These are phyloP conservation scores for Mystacides longicornis DNA, from an alignment of 2,888 invertebrate genomes.

Conservation along the genomic window DNA sequence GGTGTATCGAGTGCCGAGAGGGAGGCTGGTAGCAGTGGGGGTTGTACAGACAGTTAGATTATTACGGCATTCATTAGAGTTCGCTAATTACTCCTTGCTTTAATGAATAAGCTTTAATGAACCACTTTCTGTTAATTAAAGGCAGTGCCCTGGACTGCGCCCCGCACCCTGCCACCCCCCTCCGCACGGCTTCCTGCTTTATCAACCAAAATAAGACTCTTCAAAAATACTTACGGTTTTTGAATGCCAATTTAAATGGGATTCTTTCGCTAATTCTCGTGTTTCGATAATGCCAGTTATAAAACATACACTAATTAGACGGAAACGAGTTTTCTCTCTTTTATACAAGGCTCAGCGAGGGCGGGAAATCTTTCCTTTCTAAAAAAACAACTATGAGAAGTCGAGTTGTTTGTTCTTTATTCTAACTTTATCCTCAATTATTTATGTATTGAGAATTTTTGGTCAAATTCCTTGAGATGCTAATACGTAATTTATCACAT, in stretches of 20 bases:
- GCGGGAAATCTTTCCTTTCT: too few species aligned
- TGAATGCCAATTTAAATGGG: constrained; percentile 2
- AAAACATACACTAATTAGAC: not conserved
- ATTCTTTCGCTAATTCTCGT: not conserved
- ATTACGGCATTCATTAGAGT: constrained; percentile 79
- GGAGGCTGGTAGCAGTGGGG: too few species aligned
- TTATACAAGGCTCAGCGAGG: too few species aligned
- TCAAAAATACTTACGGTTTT: constrained; percentile 15
- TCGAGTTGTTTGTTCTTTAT: too few species aligned
- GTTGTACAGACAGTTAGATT: constrained; percentile 50
- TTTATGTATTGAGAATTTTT: too few species aligned
- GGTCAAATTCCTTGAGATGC: too few species aligned
- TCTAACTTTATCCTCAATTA: too few species aligned
- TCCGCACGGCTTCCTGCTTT: constrained; percentile 17
- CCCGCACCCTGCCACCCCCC: constrained; percentile 18
- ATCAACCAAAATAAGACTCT: constrained; percentile 10
- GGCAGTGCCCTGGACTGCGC: constrained; percentile 46
- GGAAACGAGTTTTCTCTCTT: not conserved
- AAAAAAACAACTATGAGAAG: too few species aligned
- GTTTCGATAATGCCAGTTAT: not conserved
- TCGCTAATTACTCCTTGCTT: constrained; percentile 85
- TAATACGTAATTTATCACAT: too few species aligned
- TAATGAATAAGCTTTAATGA: constrained; percentile 88
- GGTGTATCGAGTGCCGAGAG: too few species aligned
- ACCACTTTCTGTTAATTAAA: constrained; percentile 88